phyloP scores from a whole-genome alignment of 1,140 invertebrate genomes.

The Formica exsecta region DNA sequence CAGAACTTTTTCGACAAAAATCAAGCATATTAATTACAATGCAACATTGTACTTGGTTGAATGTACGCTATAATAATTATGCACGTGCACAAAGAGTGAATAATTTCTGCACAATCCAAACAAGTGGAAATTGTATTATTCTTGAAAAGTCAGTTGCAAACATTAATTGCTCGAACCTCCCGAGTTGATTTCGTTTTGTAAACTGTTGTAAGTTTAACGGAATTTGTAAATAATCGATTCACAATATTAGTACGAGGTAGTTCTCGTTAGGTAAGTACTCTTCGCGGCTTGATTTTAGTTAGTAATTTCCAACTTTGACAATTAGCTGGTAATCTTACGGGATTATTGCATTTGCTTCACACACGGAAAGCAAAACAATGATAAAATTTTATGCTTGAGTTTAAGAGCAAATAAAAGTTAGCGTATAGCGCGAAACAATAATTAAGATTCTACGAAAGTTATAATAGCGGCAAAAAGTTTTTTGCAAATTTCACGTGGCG shows the following conservation, averaged over 20 bases:
- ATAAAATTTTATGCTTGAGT: neutral
- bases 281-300: constrained; percentile 21
- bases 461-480: constrained; percentile 4
- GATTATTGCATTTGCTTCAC: constrained; percentile 15
- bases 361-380: neutral
- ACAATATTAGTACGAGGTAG: constrained; percentile 24
- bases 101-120: neutral
- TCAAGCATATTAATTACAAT: constrained; percentile 5
- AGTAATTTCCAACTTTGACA: constrained; percentile 25
- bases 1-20: neutral
- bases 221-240: constrained; percentile 48
- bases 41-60: neutral
- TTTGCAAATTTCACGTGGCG: neutral
- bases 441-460: neutral
- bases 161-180: neutral
- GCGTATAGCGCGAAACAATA: neutral
- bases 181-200: constrained; percentile 6
- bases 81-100: neutral
- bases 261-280: neutral
- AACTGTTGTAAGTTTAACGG: neutral
- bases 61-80: neutral
- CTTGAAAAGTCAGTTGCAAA: neutral
- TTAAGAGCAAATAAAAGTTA: neutral
- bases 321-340: neutral
- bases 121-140: neutral